Percentiles rank a stretch among this genome's conserved stretches.
phyloP scores from a whole-genome alignment of 2,113 vertebrate genomes.

The Uria aalge region DNA sequence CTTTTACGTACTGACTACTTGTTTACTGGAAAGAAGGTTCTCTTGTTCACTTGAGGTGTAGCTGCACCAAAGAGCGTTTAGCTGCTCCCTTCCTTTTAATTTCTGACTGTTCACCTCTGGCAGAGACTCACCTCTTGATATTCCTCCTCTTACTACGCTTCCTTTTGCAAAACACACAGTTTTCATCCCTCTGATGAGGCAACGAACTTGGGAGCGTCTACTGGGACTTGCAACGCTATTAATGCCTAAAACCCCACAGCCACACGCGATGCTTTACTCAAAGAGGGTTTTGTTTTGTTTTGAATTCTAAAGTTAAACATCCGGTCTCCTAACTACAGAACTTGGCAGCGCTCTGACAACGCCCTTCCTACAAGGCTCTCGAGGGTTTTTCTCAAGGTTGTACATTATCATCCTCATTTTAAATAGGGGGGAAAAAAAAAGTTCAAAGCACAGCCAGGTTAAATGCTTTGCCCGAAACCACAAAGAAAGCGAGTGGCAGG shows the following conservation, averaged over 20 bases:
- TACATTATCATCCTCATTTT: neutral
- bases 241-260: neutral
- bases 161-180: neutral
- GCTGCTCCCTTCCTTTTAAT: neutral
- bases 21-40: neutral
- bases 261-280: neutral
- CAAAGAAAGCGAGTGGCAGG: neutral
- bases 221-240: neutral
- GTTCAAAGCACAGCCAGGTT: neutral
- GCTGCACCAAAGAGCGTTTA: neutral
- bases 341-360: neutral
- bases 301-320: neutral
- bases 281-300: neutral
- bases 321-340: neutral
- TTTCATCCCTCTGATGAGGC: neutral
- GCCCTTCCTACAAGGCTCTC: neutral
- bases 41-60: neutral
- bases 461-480: neutral
- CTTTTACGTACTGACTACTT: neutral
- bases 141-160: neutral
- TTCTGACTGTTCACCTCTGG: neutral
- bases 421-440: neutral
- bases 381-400: neutral
- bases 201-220: rapidly evolving
- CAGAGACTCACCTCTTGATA: neutral